Evolutionary conservation across 2,888 invertebrate species (phyloP).

Genomic region (Latheticus oryzae): DNA sequence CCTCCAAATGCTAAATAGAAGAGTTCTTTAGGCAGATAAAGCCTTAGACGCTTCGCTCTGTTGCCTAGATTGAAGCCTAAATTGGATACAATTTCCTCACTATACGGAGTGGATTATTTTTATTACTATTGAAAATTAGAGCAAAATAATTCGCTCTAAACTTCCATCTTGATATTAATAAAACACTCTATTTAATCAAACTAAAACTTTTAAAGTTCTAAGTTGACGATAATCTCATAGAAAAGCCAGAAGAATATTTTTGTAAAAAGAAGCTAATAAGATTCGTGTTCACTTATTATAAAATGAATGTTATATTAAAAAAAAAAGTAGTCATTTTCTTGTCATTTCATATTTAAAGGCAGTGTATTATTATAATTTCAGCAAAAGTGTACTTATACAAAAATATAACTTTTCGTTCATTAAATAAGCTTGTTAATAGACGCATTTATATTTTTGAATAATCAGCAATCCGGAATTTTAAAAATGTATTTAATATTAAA

Average conservation of each 20-base stretch:
- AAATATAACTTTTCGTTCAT: slow-evolving; percentile 11
- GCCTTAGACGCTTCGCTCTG: slow-evolving; percentile 14
- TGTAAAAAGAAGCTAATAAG: slow-evolving; percentile 25
- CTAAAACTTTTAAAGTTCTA: slow-evolving; percentile 15
- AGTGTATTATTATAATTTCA: slow-evolving; percentile 27
- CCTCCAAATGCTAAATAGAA: slow-evolving; percentile 24
- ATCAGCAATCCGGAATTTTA: too few species aligned
- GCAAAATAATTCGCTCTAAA: too few species aligned
- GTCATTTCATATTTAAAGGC: slow-evolving; percentile 21
- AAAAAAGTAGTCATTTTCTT: slow-evolving; percentile 23
- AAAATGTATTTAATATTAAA: too few species aligned
- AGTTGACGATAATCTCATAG: slow-evolving; percentile 20
- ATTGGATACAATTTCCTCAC: too few species aligned
- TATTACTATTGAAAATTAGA: too few species aligned
- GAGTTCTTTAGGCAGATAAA: slow-evolving; percentile 14
- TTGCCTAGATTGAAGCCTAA: slow-evolving; percentile 4
- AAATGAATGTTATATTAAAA: too few species aligned
- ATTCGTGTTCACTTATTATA: slow-evolving; percentile 36
- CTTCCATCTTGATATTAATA: too few species aligned
- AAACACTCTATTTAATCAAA: too few species aligned
- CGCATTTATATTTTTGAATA: too few species aligned
- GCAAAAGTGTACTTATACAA: slow-evolving; percentile 42
- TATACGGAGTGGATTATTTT: too few species aligned
- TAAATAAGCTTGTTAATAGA: too few species aligned
- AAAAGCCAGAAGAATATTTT: slow-evolving; percentile 34